Base-by-base conservation (phyloP, 2,888 invertebrate genomes). In the Alloscopus bannaensis region DNA sequence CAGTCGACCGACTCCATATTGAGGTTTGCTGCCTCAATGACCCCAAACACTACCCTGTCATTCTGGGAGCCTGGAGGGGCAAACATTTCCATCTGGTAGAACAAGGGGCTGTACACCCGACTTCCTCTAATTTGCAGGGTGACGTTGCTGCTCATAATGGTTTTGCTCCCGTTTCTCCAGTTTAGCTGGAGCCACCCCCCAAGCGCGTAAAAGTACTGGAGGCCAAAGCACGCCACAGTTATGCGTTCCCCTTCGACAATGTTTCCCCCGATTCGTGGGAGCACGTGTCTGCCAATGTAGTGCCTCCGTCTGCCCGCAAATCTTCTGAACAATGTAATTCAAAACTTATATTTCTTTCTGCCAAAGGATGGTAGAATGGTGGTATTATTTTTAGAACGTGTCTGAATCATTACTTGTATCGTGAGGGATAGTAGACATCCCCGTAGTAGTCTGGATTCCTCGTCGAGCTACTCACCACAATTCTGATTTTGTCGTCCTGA, bases 1-100 rank as follows among this genome's bases (percentile, higher is more conserved):
- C 55, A 55, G n/a, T 55, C 55, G 24, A 55, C n/a, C 24, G 55
- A 55, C 24, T 55, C 24, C 55, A 55, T 55, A 4, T 55, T n/a
- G 8, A 24, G 6, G 55, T 22, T 3, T 55, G 55, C 55, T n/a
- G 3, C 4, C 13, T 4, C 22, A 4, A 13, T 11, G 2, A 6
- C 3, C 4, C 8, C 24, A 55, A 55, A 8, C 6, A 55, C 26
- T 22, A 4, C 8, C 13, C 18, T 50, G 50, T 50, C 50, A n/a
- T 4, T n/a, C n/a, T 50, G 13, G n/a, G 11, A 16, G n/a, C 13
- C 50, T 13, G 13, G 13, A 11, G n/a, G 4, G 13, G 18, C 18
- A 6, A n/a, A n/a, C 6, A 13, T 13, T n/a, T n/a, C n/a, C n/a
- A n/a, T n/a, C n/a, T n/a, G n/a, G n/a, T n/a, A n/a, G n/a, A n/a